Evolutionary conservation across 2,888 invertebrate species (phyloP), one percentile per base, ranked within the genome.

Genomic region (Phytoseiulus persimilis): DNA sequence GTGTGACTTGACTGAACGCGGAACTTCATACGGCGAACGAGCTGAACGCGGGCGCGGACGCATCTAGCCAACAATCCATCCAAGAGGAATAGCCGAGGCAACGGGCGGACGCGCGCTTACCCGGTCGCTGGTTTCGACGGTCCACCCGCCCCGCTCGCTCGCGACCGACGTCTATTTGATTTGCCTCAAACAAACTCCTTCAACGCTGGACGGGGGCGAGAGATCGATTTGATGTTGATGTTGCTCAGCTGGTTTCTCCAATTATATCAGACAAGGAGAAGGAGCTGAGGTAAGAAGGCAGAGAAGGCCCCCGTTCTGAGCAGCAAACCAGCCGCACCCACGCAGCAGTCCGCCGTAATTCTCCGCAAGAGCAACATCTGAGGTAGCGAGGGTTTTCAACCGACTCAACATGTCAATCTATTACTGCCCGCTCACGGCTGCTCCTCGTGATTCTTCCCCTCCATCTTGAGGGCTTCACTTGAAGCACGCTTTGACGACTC

Each of bases 121-220:
- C 46, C 46, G 46, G 23, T 3, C 65, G 65, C 14, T 65, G 23
- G 18, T 11, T 2, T 28, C 65, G 65, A 65, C 28, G 65, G 65
- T 65, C 65, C 65, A 39, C 39, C 39, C 39, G 39, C 39, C 39
- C 9, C 9, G 65, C 65, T 39, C 9, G 65, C 65, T 23, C 65
- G 65, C 65, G 65, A 65, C 9, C 65, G 65, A 65, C 65, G 65
- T 65, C 65, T 65, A 65, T 65, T 65, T 65, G 65, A 65, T 65
- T 65, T 65, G 65, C 65, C 65, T 18, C 65, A 65, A 65, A 65
- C 65, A 65, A 65, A 65, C 65, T 65, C 65, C 65, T 65, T 65
- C 65, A 65, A 65, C 65, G 65, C 65, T 65, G 65, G 65, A 65
- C 65, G 65, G 65, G 65, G 65, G 65, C 65, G 65, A 65, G 65